Evolutionary conservation across 1,140 invertebrate genomes (phyloP).

Genomic region (Drosophila seguyi): DNA sequence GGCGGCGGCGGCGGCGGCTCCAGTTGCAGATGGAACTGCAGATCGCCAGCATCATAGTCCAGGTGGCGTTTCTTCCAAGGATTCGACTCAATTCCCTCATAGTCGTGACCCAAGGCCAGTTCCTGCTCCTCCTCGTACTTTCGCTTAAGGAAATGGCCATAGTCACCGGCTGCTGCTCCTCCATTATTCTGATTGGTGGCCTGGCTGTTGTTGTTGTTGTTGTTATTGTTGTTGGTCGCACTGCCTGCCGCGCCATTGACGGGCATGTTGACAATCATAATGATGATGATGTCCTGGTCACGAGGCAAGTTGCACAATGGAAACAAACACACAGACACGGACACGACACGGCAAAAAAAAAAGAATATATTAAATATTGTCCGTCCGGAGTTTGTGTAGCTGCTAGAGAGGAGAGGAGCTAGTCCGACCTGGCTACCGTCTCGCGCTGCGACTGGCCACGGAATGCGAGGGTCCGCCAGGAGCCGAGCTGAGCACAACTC

Average conservation of each 20-base stretch:
- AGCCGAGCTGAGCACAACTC: conserved; percentile 9
- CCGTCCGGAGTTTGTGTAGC: background rate
- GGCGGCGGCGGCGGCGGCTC: conserved; percentile 38
- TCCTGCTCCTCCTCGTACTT: conserved; percentile 60
- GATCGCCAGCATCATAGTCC: conserved; percentile 62
- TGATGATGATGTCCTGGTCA: conserved; percentile 5
- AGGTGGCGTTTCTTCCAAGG: conserved; percentile 75
- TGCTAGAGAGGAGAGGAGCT: background rate
- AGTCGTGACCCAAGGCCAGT: conserved; percentile 34
- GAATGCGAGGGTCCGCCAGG: conserved; percentile 50
- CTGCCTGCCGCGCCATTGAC: conserved; percentile 50
- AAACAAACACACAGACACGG: conserved; percentile 26
- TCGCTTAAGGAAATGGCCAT: conserved; percentile 59
- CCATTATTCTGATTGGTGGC: conserved; percentile 33
- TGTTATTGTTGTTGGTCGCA: conserved; percentile 37
- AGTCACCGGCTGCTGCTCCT: conserved; percentile 42
- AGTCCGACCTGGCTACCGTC: conserved; percentile 62
- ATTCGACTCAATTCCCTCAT: conserved; percentile 50
- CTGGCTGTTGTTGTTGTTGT: conserved; percentile 16
- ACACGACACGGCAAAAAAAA: conserved; percentile 50
- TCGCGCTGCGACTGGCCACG: conserved; percentile 72
- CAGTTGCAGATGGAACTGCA: conserved; percentile 67
- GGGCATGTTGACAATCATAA: conserved; percentile 77
- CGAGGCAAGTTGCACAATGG: background rate
- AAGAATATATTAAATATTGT: background rate